Percentiles rank a stretch among this genome's conserved stretches.
Conservation (phyloP, 2,888 invertebrate genomes). For the Callyntrura guangdongensis region DNA sequence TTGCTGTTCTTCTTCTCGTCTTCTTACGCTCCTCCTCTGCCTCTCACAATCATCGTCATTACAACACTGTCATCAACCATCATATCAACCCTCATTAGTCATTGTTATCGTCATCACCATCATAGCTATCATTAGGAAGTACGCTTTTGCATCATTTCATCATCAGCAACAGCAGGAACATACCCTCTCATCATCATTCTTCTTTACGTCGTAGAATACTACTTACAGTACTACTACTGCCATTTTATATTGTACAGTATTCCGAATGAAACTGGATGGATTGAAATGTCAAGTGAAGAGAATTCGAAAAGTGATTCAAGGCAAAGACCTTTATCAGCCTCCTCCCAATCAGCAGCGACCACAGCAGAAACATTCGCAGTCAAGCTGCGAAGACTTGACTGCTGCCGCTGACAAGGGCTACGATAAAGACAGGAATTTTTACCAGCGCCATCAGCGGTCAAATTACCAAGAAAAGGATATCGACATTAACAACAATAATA, state of each 20-base stretch:
- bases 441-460: too few species aligned
- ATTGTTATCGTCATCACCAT: constrained; percentile 47
- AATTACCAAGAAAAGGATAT: constrained; percentile 13
- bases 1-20: background rate
- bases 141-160: background rate
- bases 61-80: constrained; percentile 41
- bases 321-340: constrained; percentile 64
- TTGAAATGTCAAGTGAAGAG: constrained; percentile 76
- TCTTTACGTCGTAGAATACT: too few species aligned
- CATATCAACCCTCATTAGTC: constrained; percentile 57
- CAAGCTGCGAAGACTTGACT: constrained; percentile 43
- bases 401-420: constrained; percentile 20
- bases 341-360: constrained; percentile 21
- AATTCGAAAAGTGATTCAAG: constrained; percentile 75
- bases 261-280: constrained; percentile 79
- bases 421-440: constrained; percentile 5
- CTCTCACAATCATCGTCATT: constrained; percentile 9
- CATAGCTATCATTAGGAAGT: background rate
- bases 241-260: constrained; percentile 9
- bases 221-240: too few species aligned
- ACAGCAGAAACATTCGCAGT: constrained; percentile 3
- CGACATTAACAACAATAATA: constrained; percentile 64
- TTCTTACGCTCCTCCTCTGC: background rate
- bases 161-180: too few species aligned
- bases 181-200: too few species aligned